Evolutionary conservation across 1,140 invertebrate genomes (phyloP).

Genomic region (Tetraneura akinire): DNA sequence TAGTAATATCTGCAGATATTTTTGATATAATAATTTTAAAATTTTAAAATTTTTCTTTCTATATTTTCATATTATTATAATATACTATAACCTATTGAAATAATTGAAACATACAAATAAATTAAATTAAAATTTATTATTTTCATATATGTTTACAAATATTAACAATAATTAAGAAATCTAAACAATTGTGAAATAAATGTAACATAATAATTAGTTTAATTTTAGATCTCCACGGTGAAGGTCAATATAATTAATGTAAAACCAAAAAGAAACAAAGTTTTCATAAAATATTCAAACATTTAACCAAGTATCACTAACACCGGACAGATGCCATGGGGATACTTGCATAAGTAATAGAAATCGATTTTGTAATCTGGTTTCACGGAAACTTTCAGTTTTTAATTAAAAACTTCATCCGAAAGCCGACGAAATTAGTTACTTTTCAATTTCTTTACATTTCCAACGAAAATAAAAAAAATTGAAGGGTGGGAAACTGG

Average conservation of each 20-base stretch:
- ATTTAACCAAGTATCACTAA: slow-evolving; percentile 47
- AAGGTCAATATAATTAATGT: slow-evolving; percentile 43
- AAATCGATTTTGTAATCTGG: slow-evolving; percentile 50
- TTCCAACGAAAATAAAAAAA: slow-evolving; percentile 12
- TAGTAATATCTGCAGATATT: too few species aligned
- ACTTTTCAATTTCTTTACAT: slow-evolving; percentile 34
- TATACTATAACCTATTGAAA: too few species aligned
- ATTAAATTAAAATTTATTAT: too few species aligned
- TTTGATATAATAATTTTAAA: too few species aligned
- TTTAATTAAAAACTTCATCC: slow-evolving; percentile 50
- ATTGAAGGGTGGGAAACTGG: not conserved
- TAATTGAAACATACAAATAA: too few species aligned
- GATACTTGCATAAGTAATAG: slow-evolving; percentile 49
- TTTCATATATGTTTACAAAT: too few species aligned
- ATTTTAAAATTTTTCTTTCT: too few species aligned
- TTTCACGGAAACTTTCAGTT: slow-evolving; percentile 46
- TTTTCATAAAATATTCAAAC: slow-evolving; percentile 48
- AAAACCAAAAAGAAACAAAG: slow-evolving; percentile 44
- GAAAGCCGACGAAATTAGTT: slow-evolving; percentile 40
- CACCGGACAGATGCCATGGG: slow-evolving; percentile 38
- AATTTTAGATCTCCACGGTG: not conserved
- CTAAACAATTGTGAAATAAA: not conserved
- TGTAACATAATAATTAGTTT: slow-evolving; percentile 5
- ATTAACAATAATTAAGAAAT: too few species aligned
- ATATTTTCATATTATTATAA: too few species aligned